These are phyloP conservation scores for Epistrophe grossulariae DNA, from an alignment of 2,888 invertebrate species.

Conservation along the genomic window DNA sequence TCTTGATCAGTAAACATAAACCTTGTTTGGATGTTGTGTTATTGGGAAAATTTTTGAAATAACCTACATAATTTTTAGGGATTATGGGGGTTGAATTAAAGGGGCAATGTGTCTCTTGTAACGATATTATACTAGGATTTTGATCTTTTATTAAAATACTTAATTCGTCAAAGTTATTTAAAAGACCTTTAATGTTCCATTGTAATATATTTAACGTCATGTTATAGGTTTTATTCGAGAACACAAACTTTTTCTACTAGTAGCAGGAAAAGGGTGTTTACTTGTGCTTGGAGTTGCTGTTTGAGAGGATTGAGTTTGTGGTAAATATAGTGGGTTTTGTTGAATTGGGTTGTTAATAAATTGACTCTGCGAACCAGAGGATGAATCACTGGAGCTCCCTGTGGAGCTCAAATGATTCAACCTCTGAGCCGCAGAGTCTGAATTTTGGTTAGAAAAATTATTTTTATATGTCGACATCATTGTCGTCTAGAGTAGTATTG, in stretches of 20 bases:
- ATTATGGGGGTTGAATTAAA: neutral
- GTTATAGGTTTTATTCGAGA: neutral
- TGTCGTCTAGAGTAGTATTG: too few species aligned
- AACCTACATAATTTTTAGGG: neutral
- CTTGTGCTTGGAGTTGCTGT: neutral
- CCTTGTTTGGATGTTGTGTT: conserved; percentile 40
- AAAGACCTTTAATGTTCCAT: too few species aligned
- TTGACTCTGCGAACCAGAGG: neutral
- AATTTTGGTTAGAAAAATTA: too few species aligned
- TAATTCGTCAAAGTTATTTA: too few species aligned
- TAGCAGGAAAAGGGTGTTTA: conserved; percentile 3
- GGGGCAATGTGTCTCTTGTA: conserved; percentile 33
- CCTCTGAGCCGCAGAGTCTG: too few species aligned
- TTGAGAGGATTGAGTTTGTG: neutral
- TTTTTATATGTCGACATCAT: too few species aligned
- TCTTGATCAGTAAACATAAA: conserved; percentile 19
- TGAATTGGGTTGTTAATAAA: neutral
- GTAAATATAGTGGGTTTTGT: neutral
- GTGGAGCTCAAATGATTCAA: neutral
- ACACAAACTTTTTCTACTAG: conserved; percentile 12
- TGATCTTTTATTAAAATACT: conserved; percentile 21
- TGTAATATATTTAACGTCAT: too few species aligned
- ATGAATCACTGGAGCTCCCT: conserved; percentile 9
- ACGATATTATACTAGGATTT: conserved; percentile 20
- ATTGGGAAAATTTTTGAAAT: conserved; percentile 29